These are phyloP conservation scores for Pterostichus madidus DNA, from an alignment of 2,888 invertebrate genomes.

Conservation along the genomic window DNA sequence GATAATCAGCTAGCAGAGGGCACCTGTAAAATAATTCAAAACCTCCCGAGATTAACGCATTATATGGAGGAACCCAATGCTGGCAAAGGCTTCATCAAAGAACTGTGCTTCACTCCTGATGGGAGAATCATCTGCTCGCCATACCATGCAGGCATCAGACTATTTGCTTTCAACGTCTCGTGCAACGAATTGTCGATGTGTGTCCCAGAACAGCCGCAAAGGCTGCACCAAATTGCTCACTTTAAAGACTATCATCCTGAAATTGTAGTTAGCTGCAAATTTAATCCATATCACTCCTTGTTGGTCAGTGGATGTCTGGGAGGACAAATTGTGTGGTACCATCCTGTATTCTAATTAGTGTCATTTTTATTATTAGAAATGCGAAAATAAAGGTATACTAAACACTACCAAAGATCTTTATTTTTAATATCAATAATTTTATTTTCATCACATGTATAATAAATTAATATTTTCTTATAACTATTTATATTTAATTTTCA, in stretches of 20 bases:
- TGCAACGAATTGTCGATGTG: conserved; percentile 89
- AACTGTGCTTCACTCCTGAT: conserved; percentile 93
- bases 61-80: conserved; percentile 92
- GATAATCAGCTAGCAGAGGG: conserved; percentile 69
- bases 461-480: too few species aligned
- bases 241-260: conserved; percentile 88
- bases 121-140: conserved; percentile 95
- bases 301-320: conserved; percentile 94
- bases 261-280: conserved; percentile 93
- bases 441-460: too few species aligned
- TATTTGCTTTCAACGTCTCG: conserved; percentile 87
- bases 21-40: conserved; percentile 81
- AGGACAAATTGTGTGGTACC: conserved; percentile 94
- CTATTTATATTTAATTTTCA: conserved; percentile 30
- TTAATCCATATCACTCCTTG: conserved; percentile 91
- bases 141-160: conserved; percentile 90
- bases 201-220: conserved; percentile 78
- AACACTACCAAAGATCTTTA: too few species aligned
- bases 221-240: conserved; percentile 84
- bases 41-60: conserved; percentile 89
- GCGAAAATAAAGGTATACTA: too few species aligned
- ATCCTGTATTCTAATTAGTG: conserved; percentile 80
- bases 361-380: not conserved
- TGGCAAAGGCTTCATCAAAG: conserved; percentile 95
- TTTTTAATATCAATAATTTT: too few species aligned